Percentiles rank a stretch among this genome's conserved stretches.
phyloP scores from a whole-genome alignment of 2,797 vertebrate species.

The Acrossocheilus wenchowensis region DNA sequence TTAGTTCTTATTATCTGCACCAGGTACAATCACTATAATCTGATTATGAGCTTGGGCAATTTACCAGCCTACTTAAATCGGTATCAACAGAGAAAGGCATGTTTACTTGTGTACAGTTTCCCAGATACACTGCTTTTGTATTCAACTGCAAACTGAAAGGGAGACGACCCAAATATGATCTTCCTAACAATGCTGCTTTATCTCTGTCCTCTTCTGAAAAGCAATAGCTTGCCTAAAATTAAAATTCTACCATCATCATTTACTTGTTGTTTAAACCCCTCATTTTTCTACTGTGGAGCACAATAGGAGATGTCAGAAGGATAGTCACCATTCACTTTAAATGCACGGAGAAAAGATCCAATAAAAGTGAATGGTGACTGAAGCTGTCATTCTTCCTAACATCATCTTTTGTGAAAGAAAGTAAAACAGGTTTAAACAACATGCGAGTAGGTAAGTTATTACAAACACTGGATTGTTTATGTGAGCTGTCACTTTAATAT shows the following conservation, averaged over 20 bases:
- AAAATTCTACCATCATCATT: not conserved
- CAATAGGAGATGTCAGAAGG: not conserved
- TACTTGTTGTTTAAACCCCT: not conserved
- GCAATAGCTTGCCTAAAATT: too few species aligned
- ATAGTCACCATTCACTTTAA: not conserved
- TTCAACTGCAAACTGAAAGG: not conserved
- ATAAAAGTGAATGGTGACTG: not conserved
- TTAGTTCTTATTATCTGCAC: not conserved
- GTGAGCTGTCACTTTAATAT: not conserved
- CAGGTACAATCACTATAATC: conserved; percentile 31
- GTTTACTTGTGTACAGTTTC: not conserved
- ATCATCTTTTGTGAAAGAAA: not conserved
- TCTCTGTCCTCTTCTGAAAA: not conserved
- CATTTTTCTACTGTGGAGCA: not conserved
- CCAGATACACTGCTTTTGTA: not conserved
- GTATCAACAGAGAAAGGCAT: conserved; percentile 13
- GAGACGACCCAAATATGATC: not conserved
- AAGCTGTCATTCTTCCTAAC: not conserved
- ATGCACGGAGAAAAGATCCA: not conserved
- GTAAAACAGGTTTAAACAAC: not conserved
- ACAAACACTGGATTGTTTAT: not conserved
- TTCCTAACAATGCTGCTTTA: not conserved
- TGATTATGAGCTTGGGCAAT: conserved; percentile 35
- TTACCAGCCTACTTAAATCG: conserved; percentile 13
- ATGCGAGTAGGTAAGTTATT: not conserved